These are phyloP conservation scores for Coboldia fuscipes DNA, from an alignment of 1,140 invertebrate species.

Conservation along the genomic window DNA sequence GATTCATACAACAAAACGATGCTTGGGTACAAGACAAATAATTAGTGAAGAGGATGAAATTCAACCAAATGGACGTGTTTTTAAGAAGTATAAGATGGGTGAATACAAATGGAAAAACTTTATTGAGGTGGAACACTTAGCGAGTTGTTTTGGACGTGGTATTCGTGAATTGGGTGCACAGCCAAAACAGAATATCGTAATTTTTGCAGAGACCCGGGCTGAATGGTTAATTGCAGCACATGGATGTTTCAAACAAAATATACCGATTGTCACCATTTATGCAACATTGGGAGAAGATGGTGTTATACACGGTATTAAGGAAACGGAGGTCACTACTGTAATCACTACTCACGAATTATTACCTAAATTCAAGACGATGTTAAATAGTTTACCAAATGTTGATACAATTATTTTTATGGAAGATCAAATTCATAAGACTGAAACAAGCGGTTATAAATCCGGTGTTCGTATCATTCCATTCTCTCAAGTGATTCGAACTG, in stretches of 20 bases:
- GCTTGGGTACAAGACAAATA: conserved; percentile 78
- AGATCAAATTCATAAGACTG: conserved; percentile 52
- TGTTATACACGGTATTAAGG: conserved; percentile 85
- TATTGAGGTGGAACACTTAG: conserved; percentile 50
- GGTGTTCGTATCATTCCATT: conserved; percentile 42
- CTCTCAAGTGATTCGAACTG: conserved; percentile 26
- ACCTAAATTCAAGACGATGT: conserved; percentile 67
- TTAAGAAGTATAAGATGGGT: conserved; percentile 93
- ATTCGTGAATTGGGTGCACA: conserved; percentile 41
- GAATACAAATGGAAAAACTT: conserved; percentile 84
- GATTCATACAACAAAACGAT: conserved; percentile 46
- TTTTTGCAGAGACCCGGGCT: conserved; percentile 91
- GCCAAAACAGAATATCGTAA: conserved; percentile 53
- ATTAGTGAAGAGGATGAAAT: conserved; percentile 82
- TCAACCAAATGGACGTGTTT: conserved; percentile 82
- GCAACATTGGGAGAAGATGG: conserved; percentile 92
- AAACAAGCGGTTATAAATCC: conserved; percentile 40
- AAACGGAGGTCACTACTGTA: conserved; percentile 80
- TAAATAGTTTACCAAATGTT: conserved; percentile 42
- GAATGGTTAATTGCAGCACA: conserved; percentile 95
- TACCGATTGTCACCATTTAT: conserved; percentile 90
- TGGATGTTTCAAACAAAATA: conserved; percentile 81
- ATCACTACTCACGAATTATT: conserved; percentile 77
- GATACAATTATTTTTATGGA: conserved; percentile 75
- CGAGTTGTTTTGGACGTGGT: conserved; percentile 57